Conservation (phyloP, 2,113 vertebrate species). For the Seriola aureovittata region DNA sequence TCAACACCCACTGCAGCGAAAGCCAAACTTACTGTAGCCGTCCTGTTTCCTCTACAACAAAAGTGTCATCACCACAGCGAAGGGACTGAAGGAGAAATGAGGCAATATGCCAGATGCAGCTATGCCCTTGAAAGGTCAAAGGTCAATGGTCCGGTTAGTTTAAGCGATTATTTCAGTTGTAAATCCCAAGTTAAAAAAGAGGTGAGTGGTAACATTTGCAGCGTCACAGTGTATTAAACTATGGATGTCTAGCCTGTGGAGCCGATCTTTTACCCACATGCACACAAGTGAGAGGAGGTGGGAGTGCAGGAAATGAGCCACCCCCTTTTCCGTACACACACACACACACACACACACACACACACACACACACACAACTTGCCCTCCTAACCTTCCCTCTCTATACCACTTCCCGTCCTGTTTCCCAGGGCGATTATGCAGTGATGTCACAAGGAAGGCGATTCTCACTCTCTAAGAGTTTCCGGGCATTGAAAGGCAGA, state of each 20-base stretch:
- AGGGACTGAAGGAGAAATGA: background rate
- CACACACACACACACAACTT: constrained; percentile 38
- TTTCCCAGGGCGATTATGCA: constrained; percentile 55
- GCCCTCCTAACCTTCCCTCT: constrained; percentile 45
- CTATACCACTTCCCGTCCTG: constrained; percentile 62
- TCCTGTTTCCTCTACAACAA: constrained; percentile 31
- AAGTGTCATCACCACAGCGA: constrained; percentile 17
- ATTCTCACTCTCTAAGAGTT: constrained; percentile 45
- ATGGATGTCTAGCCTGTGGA: background rate
- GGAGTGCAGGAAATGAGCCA: constrained; percentile 52
- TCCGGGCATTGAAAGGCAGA: constrained; percentile 64
- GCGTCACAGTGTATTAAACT: background rate
- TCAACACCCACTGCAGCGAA: constrained; percentile 33
- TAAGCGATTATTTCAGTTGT: background rate
- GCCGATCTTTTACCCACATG: constrained; percentile 2
- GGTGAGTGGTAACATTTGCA: background rate
- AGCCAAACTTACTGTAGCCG: constrained; percentile 46
- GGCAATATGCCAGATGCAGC: background rate
- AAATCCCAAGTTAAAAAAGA: constrained; percentile 28
- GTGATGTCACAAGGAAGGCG: constrained; percentile 63
- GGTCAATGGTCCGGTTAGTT: background rate
- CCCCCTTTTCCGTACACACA: constrained; percentile 25
- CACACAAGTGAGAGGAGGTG: constrained; percentile 23
- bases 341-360: constrained; percentile 17
- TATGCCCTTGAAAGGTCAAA: constrained; percentile 15